These are phyloP conservation scores for Linurgus olivaceus DNA, from an alignment of 2,797 vertebrate genomes.

Conservation along the genomic window DNA sequence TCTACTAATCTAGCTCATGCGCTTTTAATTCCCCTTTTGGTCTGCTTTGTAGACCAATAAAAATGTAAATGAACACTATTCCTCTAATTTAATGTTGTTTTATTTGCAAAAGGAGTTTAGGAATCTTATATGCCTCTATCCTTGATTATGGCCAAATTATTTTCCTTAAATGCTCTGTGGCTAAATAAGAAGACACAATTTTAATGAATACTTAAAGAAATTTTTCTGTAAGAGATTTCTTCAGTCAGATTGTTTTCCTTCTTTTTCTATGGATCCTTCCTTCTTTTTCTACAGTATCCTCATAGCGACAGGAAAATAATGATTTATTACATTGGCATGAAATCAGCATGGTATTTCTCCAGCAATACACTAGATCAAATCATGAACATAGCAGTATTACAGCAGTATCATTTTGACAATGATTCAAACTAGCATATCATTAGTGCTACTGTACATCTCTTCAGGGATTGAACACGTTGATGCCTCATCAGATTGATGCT, in stretches of 20 bases:
- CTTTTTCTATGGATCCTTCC: conserved; percentile 27
- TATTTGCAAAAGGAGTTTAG: neutral
- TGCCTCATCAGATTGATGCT: conserved; percentile 46
- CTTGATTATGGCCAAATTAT: neutral
- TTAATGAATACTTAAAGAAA: conserved; percentile 17
- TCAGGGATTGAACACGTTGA: neutral
- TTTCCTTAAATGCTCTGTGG: neutral
- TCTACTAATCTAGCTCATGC: neutral
- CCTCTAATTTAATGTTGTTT: neutral
- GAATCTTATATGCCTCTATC: neutral
- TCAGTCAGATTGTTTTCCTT: conserved; percentile 32
- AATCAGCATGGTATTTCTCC: conserved; percentile 59
- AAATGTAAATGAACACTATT: neutral
- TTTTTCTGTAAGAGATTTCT: neutral
- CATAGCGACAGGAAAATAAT: conserved; percentile 53
- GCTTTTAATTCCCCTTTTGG: neutral
- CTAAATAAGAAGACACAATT: conserved; percentile 9
- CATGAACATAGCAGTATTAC: conserved; percentile 42
- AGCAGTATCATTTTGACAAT: conserved; percentile 30
- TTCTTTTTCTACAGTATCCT: conserved; percentile 14
- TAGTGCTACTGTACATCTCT: conserved; percentile 21
- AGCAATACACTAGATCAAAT: conserved; percentile 55
- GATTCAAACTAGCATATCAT: conserved; percentile 54
- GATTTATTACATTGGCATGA: conserved; percentile 47
- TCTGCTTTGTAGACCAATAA: neutral